phyloP scores from a whole-genome alignment of 2,113 vertebrate species.

The Diadophis punctatus region DNA sequence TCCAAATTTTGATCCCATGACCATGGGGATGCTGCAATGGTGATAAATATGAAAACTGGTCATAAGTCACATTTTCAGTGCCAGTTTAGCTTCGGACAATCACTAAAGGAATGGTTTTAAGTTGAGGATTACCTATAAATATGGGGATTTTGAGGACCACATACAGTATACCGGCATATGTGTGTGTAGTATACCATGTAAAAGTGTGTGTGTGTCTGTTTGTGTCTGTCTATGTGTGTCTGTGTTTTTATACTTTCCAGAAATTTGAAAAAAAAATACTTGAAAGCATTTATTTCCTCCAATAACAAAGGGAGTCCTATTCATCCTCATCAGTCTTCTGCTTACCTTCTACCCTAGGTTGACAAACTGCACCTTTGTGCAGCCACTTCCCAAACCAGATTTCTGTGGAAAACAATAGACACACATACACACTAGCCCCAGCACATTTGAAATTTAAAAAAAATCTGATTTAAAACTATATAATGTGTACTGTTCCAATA shows the following conservation, averaged over 20 bases:
- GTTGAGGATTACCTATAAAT: neutral
- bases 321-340: neutral
- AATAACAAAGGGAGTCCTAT: neutral
- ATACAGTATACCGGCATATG: neutral
- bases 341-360: neutral
- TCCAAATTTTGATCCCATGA: neutral
- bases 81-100: neutral
- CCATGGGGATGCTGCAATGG: neutral
- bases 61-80: neutral
- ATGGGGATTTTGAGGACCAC: neutral
- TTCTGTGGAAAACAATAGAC: neutral
- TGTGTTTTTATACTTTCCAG: neutral
- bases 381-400: neutral
- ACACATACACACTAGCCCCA: neutral
- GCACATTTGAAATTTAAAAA: neutral
- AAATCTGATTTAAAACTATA: conserved; percentile 60
- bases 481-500: conserved; percentile 55
- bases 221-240: no score
- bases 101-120: neutral
- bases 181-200: neutral
- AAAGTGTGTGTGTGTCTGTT: neutral
- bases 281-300: neutral
- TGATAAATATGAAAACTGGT: neutral
- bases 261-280: neutral
- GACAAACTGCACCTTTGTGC: neutral